Conservation (phyloP, 1,140 invertebrate genomes). For the Arctopsyche grandis region DNA sequence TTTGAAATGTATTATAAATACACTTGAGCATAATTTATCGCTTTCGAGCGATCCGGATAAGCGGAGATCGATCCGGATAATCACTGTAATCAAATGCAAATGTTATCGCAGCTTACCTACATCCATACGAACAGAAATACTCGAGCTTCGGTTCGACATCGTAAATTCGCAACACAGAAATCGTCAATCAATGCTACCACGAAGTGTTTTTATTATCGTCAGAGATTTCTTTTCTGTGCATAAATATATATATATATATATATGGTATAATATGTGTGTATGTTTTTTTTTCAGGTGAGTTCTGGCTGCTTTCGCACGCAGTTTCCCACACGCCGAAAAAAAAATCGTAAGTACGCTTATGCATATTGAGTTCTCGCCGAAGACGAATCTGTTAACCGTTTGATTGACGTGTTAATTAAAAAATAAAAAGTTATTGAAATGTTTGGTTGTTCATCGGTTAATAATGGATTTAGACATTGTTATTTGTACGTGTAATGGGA, state of each 20-base stretch:
- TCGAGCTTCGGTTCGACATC: too few relatives aligned
- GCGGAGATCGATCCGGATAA: background rate
- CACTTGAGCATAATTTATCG: background rate
- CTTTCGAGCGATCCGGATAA: background rate
- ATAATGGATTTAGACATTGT: background rate
- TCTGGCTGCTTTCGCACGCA: too few relatives aligned
- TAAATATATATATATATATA: too few relatives aligned
- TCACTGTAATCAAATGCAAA: constrained; percentile 5
- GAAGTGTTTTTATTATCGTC: too few relatives aligned
- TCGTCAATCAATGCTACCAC: background rate
- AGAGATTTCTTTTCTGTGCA: too few relatives aligned
- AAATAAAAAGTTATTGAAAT: background rate
- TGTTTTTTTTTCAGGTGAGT: too few relatives aligned
- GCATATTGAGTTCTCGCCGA: background rate
- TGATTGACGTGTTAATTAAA: constrained; percentile 24
- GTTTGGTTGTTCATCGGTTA: background rate
- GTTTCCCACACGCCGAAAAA: too few relatives aligned
- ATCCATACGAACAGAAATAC: too few relatives aligned
- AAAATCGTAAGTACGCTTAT: too few relatives aligned
- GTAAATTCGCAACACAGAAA: background rate
- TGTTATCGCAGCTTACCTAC: too few relatives aligned
- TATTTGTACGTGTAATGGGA: background rate
- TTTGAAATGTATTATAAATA: background rate
- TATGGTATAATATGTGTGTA: too few relatives aligned
- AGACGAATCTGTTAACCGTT: constrained; percentile 1